Base-by-base conservation (phyloP, 2,113 vertebrate species). In the Mohoua ochrocephala region DNA sequence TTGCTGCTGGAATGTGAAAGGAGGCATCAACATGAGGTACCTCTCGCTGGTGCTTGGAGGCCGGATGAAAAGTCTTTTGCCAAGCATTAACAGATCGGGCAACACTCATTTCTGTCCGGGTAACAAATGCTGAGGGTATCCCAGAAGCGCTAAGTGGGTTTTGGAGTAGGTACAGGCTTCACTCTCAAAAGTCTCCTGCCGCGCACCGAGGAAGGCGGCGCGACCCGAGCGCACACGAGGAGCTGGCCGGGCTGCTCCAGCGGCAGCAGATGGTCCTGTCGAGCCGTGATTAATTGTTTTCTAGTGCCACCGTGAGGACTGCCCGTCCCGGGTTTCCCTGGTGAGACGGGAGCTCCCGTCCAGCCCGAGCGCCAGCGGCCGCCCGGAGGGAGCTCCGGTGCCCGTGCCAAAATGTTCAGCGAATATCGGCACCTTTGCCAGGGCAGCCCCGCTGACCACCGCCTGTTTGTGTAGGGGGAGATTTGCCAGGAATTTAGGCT, bases 261-360 rank as follows among this genome's bases (percentile, higher is more conserved):
- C 14, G 15, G 59, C 57, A 13, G 44, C 57, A 8, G 44, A 53
- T 1, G 73, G 73, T 6, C 21, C 10, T 5, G 42, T 5, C 28
- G 24, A 63, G 63, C 84, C 19, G 20, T 71, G 56, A 94, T 97
- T 91, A 73, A 94, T 87, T 95, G 95, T 50, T 97, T 76, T 75
- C 61, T 61, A 94, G 95, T 97, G 97, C 97, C 96, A 94, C 94
- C 97, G 31, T 87, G 96, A 97, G 96, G 96, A 41, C 37, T 73
- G 73, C 39, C 0, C 7, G 3, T 15, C 41, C 39, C 2, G 15
- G 41, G 5, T 4, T 44, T 28, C 28, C 41, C 18, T 4, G 7
- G 21, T 2, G 11, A 21, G 9, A 15, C 4, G 5, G 7, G 30
- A 15, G 30, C 13, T 52, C 22, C 22, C 6, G 5, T 6, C 33